Percentiles rank a stretch among this genome's conserved stretches.
Evolutionary conservation across 1,140 invertebrate genomes (phyloP).

Genomic region (Bradysia coprophila): DNA sequence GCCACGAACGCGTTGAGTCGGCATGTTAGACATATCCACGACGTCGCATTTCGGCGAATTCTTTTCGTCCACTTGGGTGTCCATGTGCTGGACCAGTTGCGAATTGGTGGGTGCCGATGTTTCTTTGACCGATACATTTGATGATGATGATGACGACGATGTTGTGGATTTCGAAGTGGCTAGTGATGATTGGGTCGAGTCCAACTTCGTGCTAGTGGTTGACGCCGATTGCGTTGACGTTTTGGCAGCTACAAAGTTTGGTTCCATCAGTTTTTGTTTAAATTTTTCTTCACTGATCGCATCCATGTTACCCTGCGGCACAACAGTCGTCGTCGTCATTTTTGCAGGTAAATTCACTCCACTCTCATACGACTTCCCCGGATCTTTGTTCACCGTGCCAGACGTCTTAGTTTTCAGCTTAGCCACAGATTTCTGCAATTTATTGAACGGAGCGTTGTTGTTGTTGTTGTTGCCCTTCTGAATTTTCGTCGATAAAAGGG

Average conservation of each 20-base stretch:
- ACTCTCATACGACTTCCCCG: not conserved
- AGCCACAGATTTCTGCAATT: not conserved
- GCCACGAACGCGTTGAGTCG: slow-evolving; percentile 11
- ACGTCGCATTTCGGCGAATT: not conserved
- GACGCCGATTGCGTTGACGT: slow-evolving; percentile 15
- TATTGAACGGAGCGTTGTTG: not conserved
- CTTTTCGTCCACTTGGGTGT: not conserved
- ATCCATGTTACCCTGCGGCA: slow-evolving; percentile 26
- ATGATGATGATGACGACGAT: not conserved
- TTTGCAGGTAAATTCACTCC: not conserved
- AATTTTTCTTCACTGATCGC: slow-evolving; percentile 35
- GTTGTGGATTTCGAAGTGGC: not conserved
- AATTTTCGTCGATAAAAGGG: slow-evolving; percentile 19
- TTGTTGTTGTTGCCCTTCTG: slow-evolving; percentile 15
- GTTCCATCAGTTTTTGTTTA: slow-evolving; percentile 31
- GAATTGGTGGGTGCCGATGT: not conserved
- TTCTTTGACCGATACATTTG: not conserved
- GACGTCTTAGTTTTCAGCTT: not conserved
- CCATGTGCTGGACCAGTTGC: not conserved
- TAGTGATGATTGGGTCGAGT: not conserved
- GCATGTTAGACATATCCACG: not conserved
- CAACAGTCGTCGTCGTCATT: not conserved
- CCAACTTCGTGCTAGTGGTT: not conserved
- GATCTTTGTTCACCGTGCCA: not conserved
- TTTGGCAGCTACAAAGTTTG: slow-evolving; percentile 16